phyloP scores from a whole-genome alignment of 2,888 invertebrate genomes.

The Epiblema foenella region DNA sequence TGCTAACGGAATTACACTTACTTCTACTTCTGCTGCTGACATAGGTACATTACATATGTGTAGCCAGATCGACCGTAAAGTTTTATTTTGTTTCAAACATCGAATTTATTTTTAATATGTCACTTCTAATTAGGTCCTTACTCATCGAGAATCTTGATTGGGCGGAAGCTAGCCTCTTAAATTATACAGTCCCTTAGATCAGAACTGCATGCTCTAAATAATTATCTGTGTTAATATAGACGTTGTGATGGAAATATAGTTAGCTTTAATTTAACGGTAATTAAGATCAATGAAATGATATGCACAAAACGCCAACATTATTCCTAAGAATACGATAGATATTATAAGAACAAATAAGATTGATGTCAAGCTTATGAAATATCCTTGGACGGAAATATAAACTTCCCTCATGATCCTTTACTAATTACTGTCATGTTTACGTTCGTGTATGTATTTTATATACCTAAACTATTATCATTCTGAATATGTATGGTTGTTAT shows the following conservation, averaged over 20 bases:
- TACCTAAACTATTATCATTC: too few species aligned
- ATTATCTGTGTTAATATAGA: conserved; percentile 57
- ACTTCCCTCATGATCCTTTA: too few species aligned
- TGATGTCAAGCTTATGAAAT: conserved; percentile 7
- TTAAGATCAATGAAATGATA: conserved; percentile 42
- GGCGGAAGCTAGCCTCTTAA: neutral
- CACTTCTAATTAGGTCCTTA: too few species aligned
- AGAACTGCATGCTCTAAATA: conserved; percentile 36
- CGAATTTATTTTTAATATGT: too few species aligned
- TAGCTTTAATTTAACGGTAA: conserved; percentile 63
- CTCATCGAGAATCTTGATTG: neutral
- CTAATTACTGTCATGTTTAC: too few species aligned
- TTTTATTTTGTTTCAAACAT: too few species aligned
- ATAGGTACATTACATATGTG: too few species aligned
- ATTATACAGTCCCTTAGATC: neutral
- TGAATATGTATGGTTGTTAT: too few species aligned
- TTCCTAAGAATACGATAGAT: conserved; percentile 35
- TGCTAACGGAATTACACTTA: too few species aligned
- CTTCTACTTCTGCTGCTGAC: too few species aligned
- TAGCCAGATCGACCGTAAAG: too few species aligned
- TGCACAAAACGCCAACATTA: conserved; percentile 55
- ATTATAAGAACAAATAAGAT: conserved; percentile 22
- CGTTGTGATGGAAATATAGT: conserved; percentile 68
- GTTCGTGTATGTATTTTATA: too few species aligned
- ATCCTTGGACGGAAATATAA: conserved; percentile 20